Percentiles rank a stretch among this genome's conserved stretches.
Conservation (phyloP, 2,797 vertebrate species). For the Poeciliopsis paucimaculata region DNA sequence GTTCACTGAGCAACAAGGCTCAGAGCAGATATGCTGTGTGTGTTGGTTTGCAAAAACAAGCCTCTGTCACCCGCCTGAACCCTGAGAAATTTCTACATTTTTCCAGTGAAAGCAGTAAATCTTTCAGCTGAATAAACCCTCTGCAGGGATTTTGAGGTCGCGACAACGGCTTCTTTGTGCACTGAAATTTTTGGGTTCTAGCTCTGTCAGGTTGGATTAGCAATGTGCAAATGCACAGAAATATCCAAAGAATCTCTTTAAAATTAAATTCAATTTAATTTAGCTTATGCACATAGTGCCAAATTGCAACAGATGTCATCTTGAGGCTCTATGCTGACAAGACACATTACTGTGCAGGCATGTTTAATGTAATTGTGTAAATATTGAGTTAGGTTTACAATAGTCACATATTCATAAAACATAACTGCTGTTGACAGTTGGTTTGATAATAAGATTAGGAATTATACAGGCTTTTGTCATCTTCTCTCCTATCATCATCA, state of each 20-base stretch:
- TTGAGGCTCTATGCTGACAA: neutral
- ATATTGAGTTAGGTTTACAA: neutral
- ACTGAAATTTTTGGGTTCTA: neutral
- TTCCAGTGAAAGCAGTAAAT: conserved; percentile 1
- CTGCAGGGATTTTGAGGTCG: conserved; percentile 10
- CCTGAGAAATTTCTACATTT: neutral
- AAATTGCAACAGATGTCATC: neutral
- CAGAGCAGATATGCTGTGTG: conserved; percentile 21
- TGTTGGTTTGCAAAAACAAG: conserved; percentile 15
- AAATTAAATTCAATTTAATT: neutral
- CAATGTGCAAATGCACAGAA: neutral
- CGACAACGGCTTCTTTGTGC: neutral
- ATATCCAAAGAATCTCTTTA: neutral
- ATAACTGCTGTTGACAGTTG: neutral
- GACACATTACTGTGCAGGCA: neutral
- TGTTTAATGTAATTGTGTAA: neutral
- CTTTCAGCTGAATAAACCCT: conserved; percentile 14
- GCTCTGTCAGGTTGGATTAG: neutral
- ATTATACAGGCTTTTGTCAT: neutral
- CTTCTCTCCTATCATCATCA: neutral
- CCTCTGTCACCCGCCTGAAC: neutral
- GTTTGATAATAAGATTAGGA: neutral
- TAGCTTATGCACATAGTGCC: neutral
- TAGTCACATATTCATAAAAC: neutral
- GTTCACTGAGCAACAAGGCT: conserved; percentile 37